A percentile compares a stretch with the other conserved stretches of the same genome.
These are phyloP conservation scores for Bursaphelenchus okinawaensis DNA, from an alignment of 2,888 invertebrate genomes.

Conservation along the genomic window DNA sequence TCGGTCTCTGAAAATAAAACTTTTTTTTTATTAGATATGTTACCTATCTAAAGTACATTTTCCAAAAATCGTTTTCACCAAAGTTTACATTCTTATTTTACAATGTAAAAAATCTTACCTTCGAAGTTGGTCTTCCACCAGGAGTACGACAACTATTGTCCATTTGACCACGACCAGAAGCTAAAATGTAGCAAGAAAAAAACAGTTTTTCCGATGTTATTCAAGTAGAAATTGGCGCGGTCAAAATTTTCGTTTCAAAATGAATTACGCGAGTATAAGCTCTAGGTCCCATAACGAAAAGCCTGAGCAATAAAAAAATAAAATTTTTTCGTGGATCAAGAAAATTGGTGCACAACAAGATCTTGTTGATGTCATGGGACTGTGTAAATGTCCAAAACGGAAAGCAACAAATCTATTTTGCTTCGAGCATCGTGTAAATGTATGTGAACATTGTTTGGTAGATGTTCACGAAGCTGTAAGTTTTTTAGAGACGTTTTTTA, in stretches of 20 bases:
- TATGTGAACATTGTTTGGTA: constrained; percentile 96
- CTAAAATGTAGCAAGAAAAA: not conserved
- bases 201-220: not conserved
- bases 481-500: constrained; percentile 4
- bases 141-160: not conserved
- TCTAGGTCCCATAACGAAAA: not conserved
- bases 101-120: not conserved
- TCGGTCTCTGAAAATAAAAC: too few species aligned
- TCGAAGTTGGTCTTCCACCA: not conserved
- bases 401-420: constrained; percentile 97
- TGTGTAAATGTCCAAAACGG: constrained; percentile 95
- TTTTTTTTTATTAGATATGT: too few species aligned
- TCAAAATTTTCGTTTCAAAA: not conserved
- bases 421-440: constrained; percentile 96
- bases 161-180: not conserved
- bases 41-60: too few species aligned
- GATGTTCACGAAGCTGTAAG: constrained; percentile 57
- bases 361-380: constrained; percentile 69
- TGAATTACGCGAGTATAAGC: not conserved
- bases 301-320: not conserved
- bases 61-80: too few species aligned
- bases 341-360: not conserved
- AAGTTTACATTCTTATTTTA: too few species aligned
- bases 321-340: constrained; percentile 1
- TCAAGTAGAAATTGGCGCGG: not conserved